Evolutionary conservation across 2,797 vertebrate genomes (phyloP), one percentile per base, ranked within the genome.

Genomic region (Peromyscus nudipes): DNA sequence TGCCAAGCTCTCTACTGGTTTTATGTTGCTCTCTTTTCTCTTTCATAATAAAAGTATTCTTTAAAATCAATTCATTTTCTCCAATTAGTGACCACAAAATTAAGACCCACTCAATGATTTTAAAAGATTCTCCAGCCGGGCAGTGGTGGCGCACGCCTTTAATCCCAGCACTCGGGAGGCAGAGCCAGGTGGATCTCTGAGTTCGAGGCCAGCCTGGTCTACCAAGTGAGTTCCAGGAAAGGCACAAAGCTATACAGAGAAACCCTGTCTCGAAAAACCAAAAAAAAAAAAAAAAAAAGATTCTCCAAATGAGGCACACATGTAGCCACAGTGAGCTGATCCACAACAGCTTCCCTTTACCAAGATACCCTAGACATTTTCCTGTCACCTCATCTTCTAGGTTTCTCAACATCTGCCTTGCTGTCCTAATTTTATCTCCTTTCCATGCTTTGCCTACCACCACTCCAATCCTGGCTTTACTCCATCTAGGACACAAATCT

Each of bases 391-490:
- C 37, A 1, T 92, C 76, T 4, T 92, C 76, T 84, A 37, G 14
- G 9, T 69, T 85, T 92, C 52, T 91, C 73, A 95, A 21, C 23
- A 84, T n/a, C 40, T 29, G 69, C 1, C 19, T 84, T 46, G 9
- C 23, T 16, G 81, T 60, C 60, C 29, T 17, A 85, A 37, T 49
- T 85, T 40, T 67, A 77, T 60, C 76, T 13, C 27, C 31, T 64
- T 64, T 60, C 62, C 73, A 88, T 81, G n/a, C 2, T 84, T 64
- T 84, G 60, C 60, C 37, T 84, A 25, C 37, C 0, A 0, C 4
- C 43, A 81, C 55, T 64, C 77, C 16, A 40, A 76, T 81, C 34
- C 31, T 79, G n/a, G 37, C 65, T 95, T 97, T 91, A 46, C 27
- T 79, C 3, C 21, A 75, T 1, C n/a, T 57, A 89, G 81, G 57